These are phyloP conservation scores for Brachyhypopomus gauderio DNA, from an alignment of 2,113 vertebrate species.

Conservation along the genomic window DNA sequence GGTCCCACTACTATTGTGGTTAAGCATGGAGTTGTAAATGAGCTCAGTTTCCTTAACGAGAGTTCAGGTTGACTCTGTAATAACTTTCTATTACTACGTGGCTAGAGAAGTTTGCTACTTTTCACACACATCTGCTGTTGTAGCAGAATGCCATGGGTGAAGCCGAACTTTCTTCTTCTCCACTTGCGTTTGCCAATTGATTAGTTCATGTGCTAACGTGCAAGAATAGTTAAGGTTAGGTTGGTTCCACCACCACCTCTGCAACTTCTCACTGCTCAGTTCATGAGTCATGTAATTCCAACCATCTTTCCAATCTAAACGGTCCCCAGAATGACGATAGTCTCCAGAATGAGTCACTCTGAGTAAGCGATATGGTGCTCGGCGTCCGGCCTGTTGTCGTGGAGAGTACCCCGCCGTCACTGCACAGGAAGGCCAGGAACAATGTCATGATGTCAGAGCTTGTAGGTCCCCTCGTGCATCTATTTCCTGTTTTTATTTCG, in stretches of 20 bases:
- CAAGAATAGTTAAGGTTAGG: too few species aligned
- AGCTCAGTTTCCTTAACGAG: neutral
- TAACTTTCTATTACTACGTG: conserved; percentile 3
- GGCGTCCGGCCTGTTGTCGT: neutral
- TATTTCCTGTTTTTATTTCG: conserved; percentile 58
- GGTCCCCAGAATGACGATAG: too few species aligned
- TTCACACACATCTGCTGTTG: neutral
- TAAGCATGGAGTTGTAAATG: conserved; percentile 16
- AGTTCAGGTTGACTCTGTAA: conserved; percentile 14
- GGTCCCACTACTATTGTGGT: neutral
- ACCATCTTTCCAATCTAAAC: too few species aligned
- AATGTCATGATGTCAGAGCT: conserved; percentile 59
- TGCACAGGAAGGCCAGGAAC: conserved; percentile 55
- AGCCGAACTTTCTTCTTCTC: too few species aligned
- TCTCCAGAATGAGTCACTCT: neutral
- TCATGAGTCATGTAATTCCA: too few species aligned
- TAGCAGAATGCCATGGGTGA: neutral
- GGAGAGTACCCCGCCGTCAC: conserved; percentile 15
- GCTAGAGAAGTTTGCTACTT: neutral
- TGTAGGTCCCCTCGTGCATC: conserved; percentile 15
- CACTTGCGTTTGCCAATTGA: too few species aligned
- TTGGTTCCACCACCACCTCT: too few species aligned
- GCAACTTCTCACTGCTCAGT: too few species aligned
- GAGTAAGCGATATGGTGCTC: neutral
- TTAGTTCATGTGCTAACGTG: too few species aligned